Evolutionary conservation across 2,888 invertebrate genomes (phyloP).

Genomic region (Chloromyia formosa): DNA sequence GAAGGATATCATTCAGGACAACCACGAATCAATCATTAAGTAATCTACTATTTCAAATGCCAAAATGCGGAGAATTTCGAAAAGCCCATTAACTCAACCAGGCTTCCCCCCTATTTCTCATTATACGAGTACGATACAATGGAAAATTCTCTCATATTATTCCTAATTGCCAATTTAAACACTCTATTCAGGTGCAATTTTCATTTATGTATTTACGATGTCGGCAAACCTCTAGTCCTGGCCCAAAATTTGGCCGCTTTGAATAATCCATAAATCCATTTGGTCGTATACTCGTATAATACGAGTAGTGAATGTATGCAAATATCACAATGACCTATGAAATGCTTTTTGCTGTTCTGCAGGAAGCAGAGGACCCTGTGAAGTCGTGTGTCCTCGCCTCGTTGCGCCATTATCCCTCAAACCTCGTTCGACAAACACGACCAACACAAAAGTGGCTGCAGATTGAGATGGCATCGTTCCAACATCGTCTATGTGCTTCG

Average conservation of each 20-base stretch:
- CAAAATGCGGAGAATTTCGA: too few relatives aligned
- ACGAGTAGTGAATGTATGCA: neutral
- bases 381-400: neutral
- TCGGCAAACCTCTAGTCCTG: too few relatives aligned
- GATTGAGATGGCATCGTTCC: conserved; percentile 39
- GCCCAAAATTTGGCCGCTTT: conserved; percentile 19
- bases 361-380: neutral
- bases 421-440: conserved; percentile 12
- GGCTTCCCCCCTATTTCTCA: too few relatives aligned
- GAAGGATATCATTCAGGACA: too few relatives aligned
- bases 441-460: conserved; percentile 31
- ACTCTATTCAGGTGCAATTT: too few relatives aligned
- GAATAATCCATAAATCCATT: conserved; percentile 37
- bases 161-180: too few relatives aligned
- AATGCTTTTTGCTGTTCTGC: neutral
- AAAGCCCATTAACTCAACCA: too few relatives aligned
- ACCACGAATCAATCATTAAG: too few relatives aligned
- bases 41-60: too few relatives aligned
- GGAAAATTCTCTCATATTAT: too few relatives aligned
- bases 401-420: neutral
- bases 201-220: too few relatives aligned
- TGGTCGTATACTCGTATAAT: neutral
- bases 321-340: conserved; percentile 24
- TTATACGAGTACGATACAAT: too few relatives aligned
- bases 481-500: conserved; percentile 25